These are phyloP conservation scores for Ditylenchus dipsaci DNA, from an alignment of 1,140 invertebrate genomes.

Conservation along the genomic window DNA sequence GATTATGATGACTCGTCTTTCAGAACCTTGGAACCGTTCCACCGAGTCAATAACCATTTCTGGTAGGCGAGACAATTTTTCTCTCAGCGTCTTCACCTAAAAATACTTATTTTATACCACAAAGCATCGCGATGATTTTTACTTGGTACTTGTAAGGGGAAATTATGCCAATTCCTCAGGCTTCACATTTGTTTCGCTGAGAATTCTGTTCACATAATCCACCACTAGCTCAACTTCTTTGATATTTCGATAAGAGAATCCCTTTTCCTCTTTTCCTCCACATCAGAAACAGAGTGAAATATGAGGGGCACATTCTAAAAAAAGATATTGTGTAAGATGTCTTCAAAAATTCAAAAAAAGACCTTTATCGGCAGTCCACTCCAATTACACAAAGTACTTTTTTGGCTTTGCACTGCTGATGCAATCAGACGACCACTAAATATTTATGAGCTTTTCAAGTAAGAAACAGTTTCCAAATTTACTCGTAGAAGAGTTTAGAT, in stretches of 20 bases:
- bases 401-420: conserved; percentile 15
- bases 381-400: conserved; percentile 15
- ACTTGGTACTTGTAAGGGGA: conserved; percentile 82
- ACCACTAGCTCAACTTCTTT: conserved; percentile 69
- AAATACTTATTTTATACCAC: background rate
- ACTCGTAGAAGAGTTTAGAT: conserved; percentile 28
- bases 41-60: conserved; percentile 35
- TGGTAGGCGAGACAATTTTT: background rate
- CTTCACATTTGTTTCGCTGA: conserved; percentile 65
- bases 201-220: conserved; percentile 59
- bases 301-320: conserved; percentile 40
- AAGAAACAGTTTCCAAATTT: background rate
- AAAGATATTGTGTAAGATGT: background rate
- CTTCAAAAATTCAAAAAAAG: background rate
- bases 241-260: conserved; percentile 78
- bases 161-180: conserved; percentile 79
- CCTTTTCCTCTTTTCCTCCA: conserved; percentile 58
- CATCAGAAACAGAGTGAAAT: conserved; percentile 24
- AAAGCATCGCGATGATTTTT: background rate
- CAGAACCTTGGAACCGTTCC: conserved; percentile 32
- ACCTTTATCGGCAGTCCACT: conserved; percentile 16
- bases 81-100: conserved; percentile 10
- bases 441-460: too few relatives aligned
- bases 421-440: background rate
- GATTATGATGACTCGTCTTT: conserved; percentile 35